Percentiles rank a stretch among this genome's conserved stretches.
phyloP scores from a whole-genome alignment of 1,140 invertebrate genomes.

The Aphelenchoides besseyi region DNA sequence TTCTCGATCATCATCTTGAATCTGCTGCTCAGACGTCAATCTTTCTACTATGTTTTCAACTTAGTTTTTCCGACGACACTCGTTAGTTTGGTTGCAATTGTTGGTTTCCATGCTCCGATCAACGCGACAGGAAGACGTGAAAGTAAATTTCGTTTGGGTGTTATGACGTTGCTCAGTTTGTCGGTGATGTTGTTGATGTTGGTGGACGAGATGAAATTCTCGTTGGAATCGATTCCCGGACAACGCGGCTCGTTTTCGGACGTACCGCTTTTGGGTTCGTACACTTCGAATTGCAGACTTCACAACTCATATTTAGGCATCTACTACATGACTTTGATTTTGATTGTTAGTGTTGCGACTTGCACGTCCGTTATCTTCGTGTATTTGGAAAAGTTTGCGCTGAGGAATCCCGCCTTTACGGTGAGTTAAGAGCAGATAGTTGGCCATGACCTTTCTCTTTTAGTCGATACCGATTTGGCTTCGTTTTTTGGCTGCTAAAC shows the following conservation, averaged over 20 bases:
- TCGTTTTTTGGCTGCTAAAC: conserved; percentile 56
- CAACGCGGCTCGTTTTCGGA: conserved; percentile 59
- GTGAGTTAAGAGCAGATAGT: conserved; percentile 17
- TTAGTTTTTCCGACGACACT: conserved; percentile 61
- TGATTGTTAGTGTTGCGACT: conserved; percentile 57
- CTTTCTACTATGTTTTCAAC: conserved; percentile 62
- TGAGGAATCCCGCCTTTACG: conserved; percentile 52
- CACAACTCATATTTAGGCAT: conserved; percentile 48
- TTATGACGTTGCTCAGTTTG: conserved; percentile 55
- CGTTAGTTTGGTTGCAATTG: conserved; percentile 57
- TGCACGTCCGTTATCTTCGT: conserved; percentile 61
- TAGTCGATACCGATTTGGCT: conserved; percentile 53
- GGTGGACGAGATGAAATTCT: conserved; percentile 62
- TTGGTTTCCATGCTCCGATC: conserved; percentile 62
- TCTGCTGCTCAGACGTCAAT: conserved; percentile 51
- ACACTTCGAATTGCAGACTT: neutral
- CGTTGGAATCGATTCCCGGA: conserved; percentile 60
- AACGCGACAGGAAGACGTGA: conserved; percentile 60
- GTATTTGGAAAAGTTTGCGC: conserved; percentile 58
- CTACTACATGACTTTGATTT: conserved; percentile 61
- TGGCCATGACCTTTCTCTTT: conserved; percentile 24
- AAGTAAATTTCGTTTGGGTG: conserved; percentile 50
- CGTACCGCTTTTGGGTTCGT: conserved; percentile 55
- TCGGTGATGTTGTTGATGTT: conserved; percentile 61
- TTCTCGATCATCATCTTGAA: conserved; percentile 57